Base-by-base conservation (phyloP, 2,113 vertebrate genomes). In the Opisthocomus hoazin region DNA sequence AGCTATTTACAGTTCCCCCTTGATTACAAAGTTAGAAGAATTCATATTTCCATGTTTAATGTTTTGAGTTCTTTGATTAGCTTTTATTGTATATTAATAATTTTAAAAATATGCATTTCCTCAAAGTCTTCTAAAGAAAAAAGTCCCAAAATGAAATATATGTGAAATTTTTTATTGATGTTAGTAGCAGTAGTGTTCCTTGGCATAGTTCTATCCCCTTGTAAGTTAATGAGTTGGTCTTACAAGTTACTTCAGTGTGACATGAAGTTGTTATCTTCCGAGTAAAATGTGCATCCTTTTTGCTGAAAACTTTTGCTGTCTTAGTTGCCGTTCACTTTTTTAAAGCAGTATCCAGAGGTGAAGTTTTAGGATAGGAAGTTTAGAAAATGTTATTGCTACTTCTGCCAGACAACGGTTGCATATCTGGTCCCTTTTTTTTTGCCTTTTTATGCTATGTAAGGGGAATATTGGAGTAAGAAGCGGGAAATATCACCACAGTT, bases 11-110 rank as follows among this genome's bases (percentile, higher is more conserved):
- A 73, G 4, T 50, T 77, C 27, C 26, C 12, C 50, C 11, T 51
- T 78, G 24, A 63, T 96, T 91, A 94, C 51, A 87, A 91, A 58
- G 83, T 27, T 51, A 88, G 95, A 96, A 96, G 87, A 95, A 96
- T 96, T 96, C 51, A 69, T 89, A 76, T 88, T 96, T 94, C 74
- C 83, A 71, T 84, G 69, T 93, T 94, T 76, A 56, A 29, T 57
- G 5, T 34, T 73, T 51, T 58, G 34, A 39, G 69, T 81, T 85
- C 77, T 95, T 96, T 95, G 90, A 96, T 73, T 93, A 94, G 87
- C 29, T 97, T 84, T 65, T 74, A 19, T 61, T 58, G 30, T 69
- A 37, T 79, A 91, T 73, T 56, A 51, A 77, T 50, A 23, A 69
- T 39, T 63, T 68, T 92, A 43, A 91, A 93, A 81, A 82, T 26